Conservation (phyloP, 2,888 invertebrate genomes). For the Zygaena filipendulae region DNA sequence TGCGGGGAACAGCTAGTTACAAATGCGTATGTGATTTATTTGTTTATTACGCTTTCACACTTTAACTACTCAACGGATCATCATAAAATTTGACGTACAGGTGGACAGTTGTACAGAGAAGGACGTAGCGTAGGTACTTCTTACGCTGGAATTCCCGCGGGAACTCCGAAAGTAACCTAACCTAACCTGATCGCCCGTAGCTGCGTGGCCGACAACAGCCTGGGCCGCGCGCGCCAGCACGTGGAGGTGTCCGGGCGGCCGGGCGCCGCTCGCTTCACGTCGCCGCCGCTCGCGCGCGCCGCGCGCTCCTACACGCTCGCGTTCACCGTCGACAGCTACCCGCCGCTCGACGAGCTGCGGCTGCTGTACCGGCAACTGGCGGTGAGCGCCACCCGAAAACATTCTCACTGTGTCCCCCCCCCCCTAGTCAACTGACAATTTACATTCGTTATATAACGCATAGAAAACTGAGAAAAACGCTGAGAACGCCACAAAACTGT, state of each 20-base stretch:
- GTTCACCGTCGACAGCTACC: conserved; percentile 79
- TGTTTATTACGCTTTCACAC: too few species aligned
- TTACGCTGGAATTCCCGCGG: too few species aligned
- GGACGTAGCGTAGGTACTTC: too few species aligned
- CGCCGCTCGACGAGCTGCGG: conserved; percentile 75
- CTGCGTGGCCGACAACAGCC: conserved; percentile 76
- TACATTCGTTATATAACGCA: neutral
- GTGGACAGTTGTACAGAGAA: too few species aligned
- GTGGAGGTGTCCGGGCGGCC: conserved; percentile 79
- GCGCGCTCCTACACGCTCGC: conserved; percentile 72
- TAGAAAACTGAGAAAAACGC: too few species aligned
- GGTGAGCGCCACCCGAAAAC: conserved; percentile 40
- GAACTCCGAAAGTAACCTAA: too few species aligned
- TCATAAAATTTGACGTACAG: too few species aligned
- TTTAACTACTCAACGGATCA: too few species aligned
- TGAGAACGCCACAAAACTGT: neutral
- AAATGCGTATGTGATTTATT: too few species aligned
- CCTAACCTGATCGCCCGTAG: too few species aligned
- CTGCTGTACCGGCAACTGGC: conserved; percentile 75
- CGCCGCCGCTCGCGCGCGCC: conserved; percentile 70
- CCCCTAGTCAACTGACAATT: neutral
- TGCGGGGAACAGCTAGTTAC: too few species aligned
- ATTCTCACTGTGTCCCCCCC: neutral
- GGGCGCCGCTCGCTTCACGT: conserved; percentile 75
- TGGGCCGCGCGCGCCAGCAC: conserved; percentile 75